A percentile compares a stretch with the other conserved stretches of the same genome.
These are phyloP conservation scores for Drosophila repletoides DNA, from an alignment of 1,140 invertebrate species.

Conservation along the genomic window DNA sequence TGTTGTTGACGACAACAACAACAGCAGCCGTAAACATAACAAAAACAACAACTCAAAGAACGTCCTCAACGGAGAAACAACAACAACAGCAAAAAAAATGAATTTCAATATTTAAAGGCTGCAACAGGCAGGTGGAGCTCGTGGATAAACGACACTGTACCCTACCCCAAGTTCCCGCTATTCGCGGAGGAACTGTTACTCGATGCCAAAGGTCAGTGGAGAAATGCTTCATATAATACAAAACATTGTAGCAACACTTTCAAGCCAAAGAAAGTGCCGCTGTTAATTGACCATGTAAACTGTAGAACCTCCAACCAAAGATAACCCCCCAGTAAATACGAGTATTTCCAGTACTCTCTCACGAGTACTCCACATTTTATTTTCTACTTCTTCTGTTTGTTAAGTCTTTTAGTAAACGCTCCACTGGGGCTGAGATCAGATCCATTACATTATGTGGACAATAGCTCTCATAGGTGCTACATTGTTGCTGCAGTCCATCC, in stretches of 20 bases:
- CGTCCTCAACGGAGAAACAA: slow-evolving; percentile 15
- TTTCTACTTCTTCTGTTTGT: slow-evolving; percentile 40
- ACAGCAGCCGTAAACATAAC: too few relatives aligned
- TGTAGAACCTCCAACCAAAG: too few relatives aligned
- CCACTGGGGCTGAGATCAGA: slow-evolving; percentile 65
- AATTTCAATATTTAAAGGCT: slow-evolving; percentile 98
- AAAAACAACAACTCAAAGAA: slow-evolving; percentile 13
- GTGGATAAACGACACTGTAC: slow-evolving; percentile 99
- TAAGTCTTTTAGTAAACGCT: slow-evolving; percentile 47
- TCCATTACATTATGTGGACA: slow-evolving; percentile 72
- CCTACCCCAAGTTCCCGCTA: slow-evolving; percentile 96
- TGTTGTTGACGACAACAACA: slow-evolving; percentile 28
- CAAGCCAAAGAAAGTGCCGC: neutral
- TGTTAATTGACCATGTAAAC: slow-evolving; percentile 28
- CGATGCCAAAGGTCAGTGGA: slow-evolving; percentile 95
- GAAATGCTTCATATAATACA: too few relatives aligned
- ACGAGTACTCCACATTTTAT: slow-evolving; percentile 51
- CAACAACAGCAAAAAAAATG: slow-evolving; percentile 85
- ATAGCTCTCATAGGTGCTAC: slow-evolving; percentile 64
- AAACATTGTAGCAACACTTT: slow-evolving; percentile 31
- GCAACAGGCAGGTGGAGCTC: slow-evolving; percentile 99
- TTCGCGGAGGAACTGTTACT: slow-evolving; percentile 97
- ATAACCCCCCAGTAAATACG: slow-evolving; percentile 4
- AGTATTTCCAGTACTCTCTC: neutral
- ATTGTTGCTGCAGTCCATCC: slow-evolving; percentile 71